Conservation (phyloP, 2,888 invertebrate genomes). For the Lysandra bellargus region DNA sequence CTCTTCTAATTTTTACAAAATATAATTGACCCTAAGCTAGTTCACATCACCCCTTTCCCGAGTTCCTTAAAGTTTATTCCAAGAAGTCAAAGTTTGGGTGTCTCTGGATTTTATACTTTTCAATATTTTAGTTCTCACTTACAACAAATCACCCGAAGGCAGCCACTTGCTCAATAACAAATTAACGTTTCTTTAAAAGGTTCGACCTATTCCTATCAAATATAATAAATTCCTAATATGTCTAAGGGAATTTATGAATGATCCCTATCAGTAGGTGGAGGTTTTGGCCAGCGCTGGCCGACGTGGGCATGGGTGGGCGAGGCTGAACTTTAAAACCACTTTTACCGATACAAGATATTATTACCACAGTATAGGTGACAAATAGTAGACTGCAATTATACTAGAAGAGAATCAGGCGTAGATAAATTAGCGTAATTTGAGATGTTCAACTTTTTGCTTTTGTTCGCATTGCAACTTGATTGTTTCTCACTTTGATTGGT, state of each 20-base stretch:
- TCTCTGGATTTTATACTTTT: no score
- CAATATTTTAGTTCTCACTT: no score
- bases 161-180: not conserved
- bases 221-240: not conserved
- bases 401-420: not conserved
- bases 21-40: no score
- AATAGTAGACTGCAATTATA: not conserved
- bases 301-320: conserved; percentile 47
- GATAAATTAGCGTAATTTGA: not conserved
- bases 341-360: conserved; percentile 45
- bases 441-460: not conserved
- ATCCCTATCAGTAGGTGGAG: conserved; percentile 53
- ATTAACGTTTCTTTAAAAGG: not conserved
- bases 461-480: no score
- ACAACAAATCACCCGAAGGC: not conserved
- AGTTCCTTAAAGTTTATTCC: no score
- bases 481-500: no score
- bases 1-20: no score
- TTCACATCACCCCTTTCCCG: no score
- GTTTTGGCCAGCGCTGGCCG: conserved; percentile 72
- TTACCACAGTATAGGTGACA: conserved; percentile 36
- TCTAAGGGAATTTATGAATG: conserved; percentile 4
- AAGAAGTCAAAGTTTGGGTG: no score
- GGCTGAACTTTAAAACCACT: conserved; percentile 47
- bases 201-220: not conserved